Evolutionary conservation across 2,113 vertebrate species (phyloP), one percentile per base, ranked within the genome.

Genomic region (Dromaius novaehollandiae): DNA sequence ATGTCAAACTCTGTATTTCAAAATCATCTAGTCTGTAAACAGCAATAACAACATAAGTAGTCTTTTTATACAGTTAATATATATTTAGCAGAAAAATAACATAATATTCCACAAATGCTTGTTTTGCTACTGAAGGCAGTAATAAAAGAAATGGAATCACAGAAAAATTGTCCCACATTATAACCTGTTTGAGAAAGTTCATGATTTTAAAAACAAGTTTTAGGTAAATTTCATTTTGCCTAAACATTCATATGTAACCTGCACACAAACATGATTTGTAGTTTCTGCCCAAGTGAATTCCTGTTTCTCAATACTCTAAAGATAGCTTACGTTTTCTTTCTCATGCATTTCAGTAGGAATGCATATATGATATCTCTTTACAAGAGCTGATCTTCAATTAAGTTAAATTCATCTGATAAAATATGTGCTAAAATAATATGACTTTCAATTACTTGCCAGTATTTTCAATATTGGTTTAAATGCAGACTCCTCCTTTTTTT

Each of bases 101-200:
- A 55, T 22, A 81, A 79, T n/a, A 56, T 51, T 69, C 6, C 15
- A 85, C 50, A 85, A 81, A 51, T 53, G 5, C 17, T 83, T 74
- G 42, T 24, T 69, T 89, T 85, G 18, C 17, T 73, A 53, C 25
- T 55, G 32, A 89, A 85, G 84, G 50, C 48, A 66, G 18, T 32
- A 74, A 51, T 34, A 53, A 75, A 82, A 82, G 42, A 68, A 70
- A 32, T 3, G 1, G 3, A 3, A 42, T 48, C 48, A 61, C 42
- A 56, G 65, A 40, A 94, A 95, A 95, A 70, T 63, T 89, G 8
- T 87, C 15, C 88, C 89, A 79, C 78, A 85, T 94, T 58, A 65
- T 34, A 48, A 86, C 38, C 24, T 65, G 20, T 51, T 64, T 53
- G 11, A 78, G 44, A 80, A 95, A 73, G 3, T 11, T 2, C 46